phyloP scores from a whole-genome alignment of 2,797 vertebrate species.

The Sternotherus odoratus region DNA sequence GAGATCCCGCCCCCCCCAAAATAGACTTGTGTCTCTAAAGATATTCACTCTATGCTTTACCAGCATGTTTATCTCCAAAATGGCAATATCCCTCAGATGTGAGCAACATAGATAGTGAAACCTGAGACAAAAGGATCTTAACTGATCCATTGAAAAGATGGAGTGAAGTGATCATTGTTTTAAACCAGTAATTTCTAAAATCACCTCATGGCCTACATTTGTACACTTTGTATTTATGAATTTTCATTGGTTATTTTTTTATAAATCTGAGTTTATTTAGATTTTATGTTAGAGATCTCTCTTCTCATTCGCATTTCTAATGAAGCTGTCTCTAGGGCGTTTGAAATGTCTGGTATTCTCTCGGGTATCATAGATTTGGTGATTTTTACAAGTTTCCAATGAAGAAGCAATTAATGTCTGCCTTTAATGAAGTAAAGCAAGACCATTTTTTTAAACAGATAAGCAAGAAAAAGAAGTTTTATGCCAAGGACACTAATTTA shows the following conservation, averaged over 20 bases:
- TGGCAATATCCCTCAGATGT: slow-evolving; percentile 54
- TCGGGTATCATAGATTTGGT: not conserved
- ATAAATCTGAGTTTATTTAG: not conserved
- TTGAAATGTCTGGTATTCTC: not conserved
- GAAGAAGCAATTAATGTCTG: not conserved
- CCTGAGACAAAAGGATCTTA: slow-evolving; percentile 38
- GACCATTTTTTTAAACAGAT: slow-evolving; percentile 46
- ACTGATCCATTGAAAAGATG: not conserved
- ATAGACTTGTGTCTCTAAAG: slow-evolving; percentile 42
- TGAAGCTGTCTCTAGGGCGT: not conserved
- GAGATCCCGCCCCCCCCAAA: not conserved
- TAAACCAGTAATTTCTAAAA: not conserved
- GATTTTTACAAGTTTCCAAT: not conserved
- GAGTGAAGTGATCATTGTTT: not conserved
- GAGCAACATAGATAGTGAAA: slow-evolving; percentile 53
- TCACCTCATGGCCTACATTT: not conserved
- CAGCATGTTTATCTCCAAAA: slow-evolving; percentile 50
- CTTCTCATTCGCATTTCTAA: not conserved
- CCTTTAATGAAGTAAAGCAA: not conserved
- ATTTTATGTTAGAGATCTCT: not conserved
- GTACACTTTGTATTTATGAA: not conserved
- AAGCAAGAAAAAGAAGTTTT: not conserved
- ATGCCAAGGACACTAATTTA: not conserved
- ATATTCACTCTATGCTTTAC: slow-evolving; percentile 49
- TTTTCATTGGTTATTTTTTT: not conserved